Evolutionary conservation across 2,113 vertebrate genomes (phyloP).

Genomic region (Meriones unguiculatus): DNA sequence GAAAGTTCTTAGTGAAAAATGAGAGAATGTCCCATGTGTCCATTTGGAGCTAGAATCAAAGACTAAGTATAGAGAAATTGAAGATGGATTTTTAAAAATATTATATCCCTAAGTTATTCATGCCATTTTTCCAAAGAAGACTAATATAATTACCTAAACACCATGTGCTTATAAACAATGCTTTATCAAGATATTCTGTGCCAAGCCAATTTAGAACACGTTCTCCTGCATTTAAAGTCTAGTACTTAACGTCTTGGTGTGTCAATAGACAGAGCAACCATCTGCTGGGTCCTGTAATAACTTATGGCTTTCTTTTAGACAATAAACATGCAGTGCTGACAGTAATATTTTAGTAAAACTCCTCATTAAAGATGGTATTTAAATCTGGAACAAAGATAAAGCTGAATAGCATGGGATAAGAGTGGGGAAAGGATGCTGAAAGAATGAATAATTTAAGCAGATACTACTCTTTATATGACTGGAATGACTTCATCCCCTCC

Average conservation of each 20-base stretch:
- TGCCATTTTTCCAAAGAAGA: constrained; percentile 57
- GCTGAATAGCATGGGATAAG: not conserved
- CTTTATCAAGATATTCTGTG: constrained; percentile 52
- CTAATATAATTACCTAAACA: not conserved
- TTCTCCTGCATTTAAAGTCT: not conserved
- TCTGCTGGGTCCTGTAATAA: not conserved
- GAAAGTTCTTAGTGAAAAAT: constrained; percentile 58
- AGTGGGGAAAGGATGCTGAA: not conserved
- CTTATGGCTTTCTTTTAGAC: constrained; percentile 4
- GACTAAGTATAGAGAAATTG: constrained; percentile 34
- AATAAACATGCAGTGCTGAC: not conserved
- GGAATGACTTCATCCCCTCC: not conserved
- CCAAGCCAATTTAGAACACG: constrained; percentile 52
- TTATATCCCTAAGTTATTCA: constrained; percentile 54
- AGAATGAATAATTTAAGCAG: not conserved
- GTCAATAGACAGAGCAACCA: constrained; percentile 2
- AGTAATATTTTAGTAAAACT: constrained; percentile 4
- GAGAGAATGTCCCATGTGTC: not conserved
- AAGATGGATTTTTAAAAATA: not conserved
- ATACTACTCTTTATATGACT: not conserved
- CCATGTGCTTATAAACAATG: not conserved
- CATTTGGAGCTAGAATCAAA: constrained; percentile 45
- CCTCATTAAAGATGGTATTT: constrained; percentile 6
- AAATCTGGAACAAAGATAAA: constrained; percentile 26
- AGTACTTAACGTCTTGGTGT: not conserved